Percentiles rank a stretch among this genome's conserved stretches.
phyloP scores from a whole-genome alignment of 2,797 vertebrate genomes.

The Clamator glandarius region DNA sequence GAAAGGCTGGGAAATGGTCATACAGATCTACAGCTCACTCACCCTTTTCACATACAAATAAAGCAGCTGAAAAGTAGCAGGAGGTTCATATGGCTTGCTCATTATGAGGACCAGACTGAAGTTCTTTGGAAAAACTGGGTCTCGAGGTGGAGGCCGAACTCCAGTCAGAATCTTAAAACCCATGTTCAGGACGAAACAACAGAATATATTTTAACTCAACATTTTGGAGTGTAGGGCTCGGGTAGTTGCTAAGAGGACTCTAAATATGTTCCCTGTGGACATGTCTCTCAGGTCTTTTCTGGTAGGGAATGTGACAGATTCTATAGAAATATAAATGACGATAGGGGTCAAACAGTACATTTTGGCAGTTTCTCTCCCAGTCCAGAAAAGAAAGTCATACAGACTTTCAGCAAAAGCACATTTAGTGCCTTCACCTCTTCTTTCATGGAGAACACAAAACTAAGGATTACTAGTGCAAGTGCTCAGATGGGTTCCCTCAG shows the following conservation, averaged over 20 bases:
- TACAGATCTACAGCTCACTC: not conserved
- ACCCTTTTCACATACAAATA: not conserved
- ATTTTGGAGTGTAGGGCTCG: not conserved
- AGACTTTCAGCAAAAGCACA: not conserved
- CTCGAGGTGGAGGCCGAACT: not conserved
- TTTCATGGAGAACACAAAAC: not conserved
- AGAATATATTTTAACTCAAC: not conserved
- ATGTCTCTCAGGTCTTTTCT: not conserved
- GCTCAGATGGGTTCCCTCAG: not conserved
- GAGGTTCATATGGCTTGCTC: not conserved
- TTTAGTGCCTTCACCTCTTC: not conserved
- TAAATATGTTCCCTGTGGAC: not conserved
- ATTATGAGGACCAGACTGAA: not conserved
- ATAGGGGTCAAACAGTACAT: not conserved
- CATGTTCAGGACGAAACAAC: accelerated
- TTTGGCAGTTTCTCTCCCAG: not conserved
- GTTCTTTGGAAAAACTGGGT: not conserved
- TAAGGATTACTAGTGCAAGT: not conserved
- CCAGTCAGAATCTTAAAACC: not conserved
- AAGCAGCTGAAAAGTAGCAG: not conserved
- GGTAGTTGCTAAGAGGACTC: not conserved
- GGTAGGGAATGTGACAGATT: not conserved
- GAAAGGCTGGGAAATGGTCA: not conserved
- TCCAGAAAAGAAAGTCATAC: not conserved
- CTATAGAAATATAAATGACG: not conserved